phyloP scores from a whole-genome alignment of 2,888 invertebrate genomes.

The Cheilosia soror region DNA sequence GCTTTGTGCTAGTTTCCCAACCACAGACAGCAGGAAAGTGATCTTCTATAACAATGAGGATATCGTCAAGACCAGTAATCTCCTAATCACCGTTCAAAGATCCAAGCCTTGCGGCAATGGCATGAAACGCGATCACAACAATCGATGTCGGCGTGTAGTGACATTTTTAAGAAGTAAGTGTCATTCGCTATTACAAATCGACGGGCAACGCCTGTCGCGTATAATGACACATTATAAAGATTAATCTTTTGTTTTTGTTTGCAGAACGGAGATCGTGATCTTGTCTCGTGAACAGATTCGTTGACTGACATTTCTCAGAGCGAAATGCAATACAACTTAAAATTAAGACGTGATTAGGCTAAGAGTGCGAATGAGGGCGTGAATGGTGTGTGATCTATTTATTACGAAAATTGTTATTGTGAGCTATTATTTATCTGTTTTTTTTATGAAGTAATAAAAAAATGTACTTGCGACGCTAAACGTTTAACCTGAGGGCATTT shows the following conservation, averaged over 20 bases:
- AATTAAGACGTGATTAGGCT: constrained; percentile 10
- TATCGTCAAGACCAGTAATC: constrained; percentile 78
- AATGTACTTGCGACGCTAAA: constrained; percentile 1
- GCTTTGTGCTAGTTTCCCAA: constrained; percentile 74
- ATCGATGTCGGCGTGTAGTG: constrained; percentile 80
- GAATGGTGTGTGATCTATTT: constrained; percentile 43
- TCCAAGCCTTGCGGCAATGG: constrained; percentile 79
- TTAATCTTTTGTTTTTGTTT: constrained; percentile 26
- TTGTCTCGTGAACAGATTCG: constrained; percentile 17
- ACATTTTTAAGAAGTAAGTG: constrained; percentile 77
- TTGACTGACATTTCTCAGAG: constrained; percentile 1
- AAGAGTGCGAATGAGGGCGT: constrained; percentile 36
- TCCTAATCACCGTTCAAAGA: constrained; percentile 77
- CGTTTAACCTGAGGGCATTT: constrained; percentile 5
- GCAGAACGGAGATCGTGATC: constrained; percentile 48
- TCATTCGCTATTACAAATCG: not conserved
- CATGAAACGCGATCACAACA: constrained; percentile 80
- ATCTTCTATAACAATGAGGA: constrained; percentile 78
- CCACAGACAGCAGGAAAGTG: constrained; percentile 75
- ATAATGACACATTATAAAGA: not conserved
- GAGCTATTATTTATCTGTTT: not conserved
- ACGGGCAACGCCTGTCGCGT: too few species aligned
- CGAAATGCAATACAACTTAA: not conserved
- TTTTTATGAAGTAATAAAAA: constrained; percentile 27
- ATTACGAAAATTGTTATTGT: constrained; percentile 8